Base-by-base conservation (phyloP, 2,797 vertebrate genomes). In the Hypotaenidia philippensis region DNA sequence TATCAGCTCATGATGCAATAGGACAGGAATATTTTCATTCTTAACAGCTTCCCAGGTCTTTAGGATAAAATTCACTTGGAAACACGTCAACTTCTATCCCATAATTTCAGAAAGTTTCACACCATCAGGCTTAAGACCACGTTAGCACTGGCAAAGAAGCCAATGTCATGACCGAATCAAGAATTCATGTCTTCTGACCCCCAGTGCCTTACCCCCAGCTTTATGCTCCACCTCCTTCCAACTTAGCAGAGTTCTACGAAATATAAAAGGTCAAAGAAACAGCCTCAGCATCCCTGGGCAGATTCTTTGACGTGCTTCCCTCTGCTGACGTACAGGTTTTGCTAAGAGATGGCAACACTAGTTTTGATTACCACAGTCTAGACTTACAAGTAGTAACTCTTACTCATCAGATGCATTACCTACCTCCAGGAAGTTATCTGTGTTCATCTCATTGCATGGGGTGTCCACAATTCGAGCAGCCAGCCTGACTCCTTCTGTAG, bases 361-460 rank as follows among this genome's bases (percentile, higher is more conserved):
- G 3, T 29, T 50, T 29, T 78, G 40, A 57, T 70, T 25, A 22
- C 23, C 65, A 13, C 20, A 81, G 57, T 49, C 85, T 52, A 6
- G 56, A 50, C 49, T 31, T 38, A 8, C 55, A 69, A 9, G 40
- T 22, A 90, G 40, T 68, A 76, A 25, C 9, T 41, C 10, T 20
- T 75, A 31, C 66, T 74, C n/a, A 22, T 36, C 56, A 64, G 74
- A 61, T 8, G 75, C 31, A n/a, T 11, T 40, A 96, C 98, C 77
- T 70, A 99, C 99, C 97, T 99, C 98, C 27, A 99, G 97, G 96
- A 99, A 99, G 91, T 95, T 97, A 79, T 99, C 99, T 0, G 99
- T 99, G 96, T 99, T 99, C 99, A 99, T 99, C 98, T 99, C 99
- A 15, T 97, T 99, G 97, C 99, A 99, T 0, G 99, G 99, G 0